Conservation (phyloP, 2,797 vertebrate species). For the Sandelia bainsii region DNA sequence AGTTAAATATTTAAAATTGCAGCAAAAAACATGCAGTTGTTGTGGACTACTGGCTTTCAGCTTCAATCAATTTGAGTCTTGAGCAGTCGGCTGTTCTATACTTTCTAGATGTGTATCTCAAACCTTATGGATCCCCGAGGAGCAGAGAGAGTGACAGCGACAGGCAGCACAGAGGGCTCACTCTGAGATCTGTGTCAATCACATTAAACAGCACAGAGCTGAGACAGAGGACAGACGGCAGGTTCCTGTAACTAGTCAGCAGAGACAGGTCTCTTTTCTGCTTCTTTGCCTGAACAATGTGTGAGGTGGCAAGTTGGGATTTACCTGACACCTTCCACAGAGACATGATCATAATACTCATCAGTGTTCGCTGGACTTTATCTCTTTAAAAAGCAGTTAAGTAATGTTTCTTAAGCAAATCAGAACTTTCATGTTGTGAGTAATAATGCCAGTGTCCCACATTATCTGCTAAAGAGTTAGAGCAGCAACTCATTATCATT, state of each 20-base stretch:
- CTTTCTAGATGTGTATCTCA: slow-evolving; percentile 33
- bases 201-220: slow-evolving; percentile 58
- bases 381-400: too few relatives aligned
- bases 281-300: slow-evolving; percentile 24
- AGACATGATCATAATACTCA: neutral
- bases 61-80: neutral
- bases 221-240: slow-evolving; percentile 51
- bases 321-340: neutral
- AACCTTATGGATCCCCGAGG: slow-evolving; percentile 49
- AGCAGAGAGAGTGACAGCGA: slow-evolving; percentile 59
- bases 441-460: too few relatives aligned
- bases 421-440: too few relatives aligned
- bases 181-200: slow-evolving; percentile 68
- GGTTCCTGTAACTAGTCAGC: slow-evolving; percentile 51
- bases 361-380: neutral
- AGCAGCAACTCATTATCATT: too few relatives aligned
- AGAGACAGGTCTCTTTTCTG: slow-evolving; percentile 48
- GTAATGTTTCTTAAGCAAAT: too few relatives aligned
- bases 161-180: slow-evolving; percentile 56
- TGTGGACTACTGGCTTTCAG: neutral
- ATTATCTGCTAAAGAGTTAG: too few relatives aligned
- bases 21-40: too few relatives aligned
- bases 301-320: slow-evolving; percentile 17
- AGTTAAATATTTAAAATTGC: too few relatives aligned
- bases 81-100: slow-evolving; percentile 9